Evolutionary conservation across 2,113 vertebrate species (phyloP).

Genomic region (Toxotes chatareus): DNA sequence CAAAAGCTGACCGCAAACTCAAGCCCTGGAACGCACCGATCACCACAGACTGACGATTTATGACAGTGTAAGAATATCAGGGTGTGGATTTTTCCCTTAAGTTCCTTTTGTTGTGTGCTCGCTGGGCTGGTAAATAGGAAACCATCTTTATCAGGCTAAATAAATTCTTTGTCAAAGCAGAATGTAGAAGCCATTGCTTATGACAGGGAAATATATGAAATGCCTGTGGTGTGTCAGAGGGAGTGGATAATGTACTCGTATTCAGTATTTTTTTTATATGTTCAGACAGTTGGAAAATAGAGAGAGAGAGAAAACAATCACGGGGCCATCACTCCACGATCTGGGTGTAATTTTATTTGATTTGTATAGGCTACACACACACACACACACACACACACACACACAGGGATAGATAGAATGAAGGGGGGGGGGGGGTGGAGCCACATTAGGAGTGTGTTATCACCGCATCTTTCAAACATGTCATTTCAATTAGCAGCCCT

Average conservation of each 20-base stretch:
- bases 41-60: conserved; percentile 14
- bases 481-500: conserved; percentile 70
- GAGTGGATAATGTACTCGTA: conserved; percentile 34
- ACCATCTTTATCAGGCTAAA: conserved; percentile 34
- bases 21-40: conserved; percentile 21
- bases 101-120: conserved; percentile 36
- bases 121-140: conserved; percentile 7
- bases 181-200: conserved; percentile 31
- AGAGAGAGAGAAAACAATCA: background rate
- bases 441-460: conserved; percentile 48
- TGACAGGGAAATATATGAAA: conserved; percentile 44
- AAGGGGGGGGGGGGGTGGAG: background rate
- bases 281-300: conserved; percentile 42
- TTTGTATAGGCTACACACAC: background rate
- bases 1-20: conserved; percentile 33
- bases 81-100: conserved; percentile 14
- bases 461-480: conserved; percentile 51
- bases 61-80: background rate
- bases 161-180: conserved; percentile 29
- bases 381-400: background rate
- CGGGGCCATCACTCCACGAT: background rate
- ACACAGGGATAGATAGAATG: background rate
- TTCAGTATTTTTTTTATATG: conserved; percentile 39
- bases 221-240: conserved; percentile 46
- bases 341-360: conserved; percentile 27